phyloP scores from a whole-genome alignment of 2,113 vertebrate species.

The Myotis davidii region DNA sequence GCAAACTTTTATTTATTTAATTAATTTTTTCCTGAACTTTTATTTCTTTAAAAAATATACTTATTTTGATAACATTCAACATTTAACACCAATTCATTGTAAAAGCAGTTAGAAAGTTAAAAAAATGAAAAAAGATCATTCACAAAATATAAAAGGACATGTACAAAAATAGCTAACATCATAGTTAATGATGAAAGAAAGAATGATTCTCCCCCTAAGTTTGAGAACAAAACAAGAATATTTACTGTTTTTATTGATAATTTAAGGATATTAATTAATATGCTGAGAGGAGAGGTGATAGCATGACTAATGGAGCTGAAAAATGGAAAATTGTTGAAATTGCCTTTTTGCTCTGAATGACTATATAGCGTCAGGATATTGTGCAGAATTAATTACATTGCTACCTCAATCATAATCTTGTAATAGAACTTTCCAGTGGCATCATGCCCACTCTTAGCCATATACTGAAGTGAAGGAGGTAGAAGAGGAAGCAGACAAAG shows the following conservation, averaged over 20 bases:
- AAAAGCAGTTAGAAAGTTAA: no score
- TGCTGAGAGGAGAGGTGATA: background rate
- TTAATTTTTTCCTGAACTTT: no score
- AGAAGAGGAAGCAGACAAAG: background rate
- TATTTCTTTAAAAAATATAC: no score
- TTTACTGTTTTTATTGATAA: background rate
- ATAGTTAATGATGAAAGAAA: background rate
- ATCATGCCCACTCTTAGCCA: background rate
- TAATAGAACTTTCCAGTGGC: background rate
- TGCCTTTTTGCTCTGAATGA: background rate
- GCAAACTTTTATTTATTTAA: no score
- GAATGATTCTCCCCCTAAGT: background rate
- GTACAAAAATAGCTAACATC: background rate
- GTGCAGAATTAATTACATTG: background rate
- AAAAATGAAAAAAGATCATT: no score
- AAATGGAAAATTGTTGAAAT: background rate
- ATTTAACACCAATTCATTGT: no score
- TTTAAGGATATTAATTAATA: background rate
- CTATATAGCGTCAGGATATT: background rate
- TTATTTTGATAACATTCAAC: no score
- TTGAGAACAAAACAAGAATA: background rate
- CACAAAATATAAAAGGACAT: background rate
- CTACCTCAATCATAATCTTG: background rate
- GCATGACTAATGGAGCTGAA: background rate
- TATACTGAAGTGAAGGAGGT: background rate